Percentiles rank a stretch among this genome's conserved stretches.
These are phyloP conservation scores for Cyanistes caeruleus DNA, from an alignment of 2,113 vertebrate genomes.

Conservation along the genomic window DNA sequence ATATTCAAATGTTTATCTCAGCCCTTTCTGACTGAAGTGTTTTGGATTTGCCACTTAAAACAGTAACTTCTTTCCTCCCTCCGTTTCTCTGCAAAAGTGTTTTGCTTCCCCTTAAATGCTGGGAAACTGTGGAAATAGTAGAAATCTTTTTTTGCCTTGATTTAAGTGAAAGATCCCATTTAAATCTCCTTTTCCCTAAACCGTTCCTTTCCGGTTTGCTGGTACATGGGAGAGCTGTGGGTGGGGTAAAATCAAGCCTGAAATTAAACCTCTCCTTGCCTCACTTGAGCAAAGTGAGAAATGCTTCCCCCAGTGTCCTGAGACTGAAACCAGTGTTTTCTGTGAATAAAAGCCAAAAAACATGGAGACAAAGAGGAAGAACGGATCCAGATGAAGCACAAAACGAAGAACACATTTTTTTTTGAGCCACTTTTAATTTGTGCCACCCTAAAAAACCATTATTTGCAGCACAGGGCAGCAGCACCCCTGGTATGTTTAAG, in stretches of 20 bases:
- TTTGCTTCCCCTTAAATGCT: neutral
- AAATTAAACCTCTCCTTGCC: neutral
- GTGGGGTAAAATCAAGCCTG: neutral
- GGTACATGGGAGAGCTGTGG: neutral
- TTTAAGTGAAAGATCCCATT: neutral
- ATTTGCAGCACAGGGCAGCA: neutral
- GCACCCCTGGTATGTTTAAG: rapidly evolving
- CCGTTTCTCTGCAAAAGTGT: neutral
- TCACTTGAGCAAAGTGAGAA: neutral
- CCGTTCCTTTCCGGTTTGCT: neutral
- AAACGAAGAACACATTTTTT: neutral
- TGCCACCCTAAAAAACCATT: rapidly evolving
- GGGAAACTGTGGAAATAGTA: neutral
- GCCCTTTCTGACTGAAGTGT: neutral
- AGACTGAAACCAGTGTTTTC: rapidly evolving
- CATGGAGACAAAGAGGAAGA: neutral
- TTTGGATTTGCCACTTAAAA: neutral
- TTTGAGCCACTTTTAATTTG: neutral
- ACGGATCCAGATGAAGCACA: rapidly evolving
- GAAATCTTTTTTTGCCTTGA: neutral
- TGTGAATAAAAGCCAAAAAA: neutral
- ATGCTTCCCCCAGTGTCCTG: neutral
- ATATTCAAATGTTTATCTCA: neutral
- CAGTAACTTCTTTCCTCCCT: neutral
- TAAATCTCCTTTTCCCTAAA: neutral